A percentile compares a stretch with the other conserved stretches of the same genome.
Conservation (phyloP, 1,140 invertebrate species). For the Acromyrmex charruanus region DNA sequence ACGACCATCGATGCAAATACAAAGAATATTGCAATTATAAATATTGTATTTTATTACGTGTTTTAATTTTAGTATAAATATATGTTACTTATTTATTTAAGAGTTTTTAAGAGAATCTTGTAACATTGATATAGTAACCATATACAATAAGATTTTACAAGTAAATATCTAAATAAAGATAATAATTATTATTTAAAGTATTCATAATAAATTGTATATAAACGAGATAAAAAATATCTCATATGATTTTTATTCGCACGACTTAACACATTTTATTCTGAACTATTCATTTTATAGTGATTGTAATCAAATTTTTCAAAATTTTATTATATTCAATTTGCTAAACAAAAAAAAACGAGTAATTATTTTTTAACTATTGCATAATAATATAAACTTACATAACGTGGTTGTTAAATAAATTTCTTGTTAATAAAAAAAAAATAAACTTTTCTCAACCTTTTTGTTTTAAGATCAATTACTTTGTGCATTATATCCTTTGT, state of each 20-base stretch:
- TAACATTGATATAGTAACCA: background rate
- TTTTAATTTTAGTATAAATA: background rate
- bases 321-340: background rate
- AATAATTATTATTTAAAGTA: background rate
- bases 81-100: background rate
- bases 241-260: background rate
- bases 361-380: background rate
- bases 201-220: background rate
- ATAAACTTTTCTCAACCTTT: background rate
- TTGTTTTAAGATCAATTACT: background rate
- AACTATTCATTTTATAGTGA: background rate
- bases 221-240: background rate
- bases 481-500: constrained; percentile 31
- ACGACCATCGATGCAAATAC: constrained; percentile 69
- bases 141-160: background rate
- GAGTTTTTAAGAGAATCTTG: too few relatives aligned
- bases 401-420: background rate
- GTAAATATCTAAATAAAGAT: background rate
- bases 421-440: background rate
- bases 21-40: constrained; percentile 30
- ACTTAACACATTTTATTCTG: background rate
- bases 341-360: background rate
- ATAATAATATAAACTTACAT: background rate
- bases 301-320: background rate
- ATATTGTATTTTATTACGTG: background rate